A percentile compares a stretch with the other conserved stretches of the same genome.
Conservation (phyloP, 1,140 invertebrate genomes). For the Adelges cooleyi region DNA sequence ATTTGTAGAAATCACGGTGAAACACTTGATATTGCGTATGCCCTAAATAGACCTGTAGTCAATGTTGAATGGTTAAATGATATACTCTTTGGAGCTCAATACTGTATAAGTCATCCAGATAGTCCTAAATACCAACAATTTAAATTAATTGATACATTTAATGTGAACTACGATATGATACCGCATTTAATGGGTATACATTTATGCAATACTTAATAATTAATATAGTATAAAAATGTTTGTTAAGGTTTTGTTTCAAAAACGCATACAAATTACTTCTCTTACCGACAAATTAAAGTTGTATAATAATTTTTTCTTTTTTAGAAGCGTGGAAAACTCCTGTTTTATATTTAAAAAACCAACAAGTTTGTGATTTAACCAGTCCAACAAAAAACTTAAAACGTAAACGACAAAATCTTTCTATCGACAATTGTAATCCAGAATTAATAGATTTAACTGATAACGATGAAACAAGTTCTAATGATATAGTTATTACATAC, state of each 20-base stretch:
- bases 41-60: slow-evolving; percentile 76
- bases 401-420: slow-evolving; percentile 13
- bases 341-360: not conserved
- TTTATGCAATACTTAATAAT: not conserved
- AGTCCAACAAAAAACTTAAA: not conserved
- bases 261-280: no score
- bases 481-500: not conserved
- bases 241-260: no score
- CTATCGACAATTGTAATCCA: not conserved
- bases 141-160: slow-evolving; percentile 62
- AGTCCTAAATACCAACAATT: slow-evolving; percentile 80
- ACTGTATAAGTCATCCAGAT: slow-evolving; percentile 66
- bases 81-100: slow-evolving; percentile 74
- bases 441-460: not conserved
- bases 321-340: slow-evolving; percentile 4
- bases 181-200: slow-evolving; percentile 80
- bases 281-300: no score
- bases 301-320: not conserved
- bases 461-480: not conserved
- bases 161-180: slow-evolving; percentile 73
- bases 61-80: slow-evolving; percentile 90
- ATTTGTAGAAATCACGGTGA: slow-evolving; percentile 60
- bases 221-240: not conserved
- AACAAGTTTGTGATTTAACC: not conserved
- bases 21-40: slow-evolving; percentile 78